Base-by-base conservation (phyloP, 2,888 invertebrate species). In the Amaurobius ferox region DNA sequence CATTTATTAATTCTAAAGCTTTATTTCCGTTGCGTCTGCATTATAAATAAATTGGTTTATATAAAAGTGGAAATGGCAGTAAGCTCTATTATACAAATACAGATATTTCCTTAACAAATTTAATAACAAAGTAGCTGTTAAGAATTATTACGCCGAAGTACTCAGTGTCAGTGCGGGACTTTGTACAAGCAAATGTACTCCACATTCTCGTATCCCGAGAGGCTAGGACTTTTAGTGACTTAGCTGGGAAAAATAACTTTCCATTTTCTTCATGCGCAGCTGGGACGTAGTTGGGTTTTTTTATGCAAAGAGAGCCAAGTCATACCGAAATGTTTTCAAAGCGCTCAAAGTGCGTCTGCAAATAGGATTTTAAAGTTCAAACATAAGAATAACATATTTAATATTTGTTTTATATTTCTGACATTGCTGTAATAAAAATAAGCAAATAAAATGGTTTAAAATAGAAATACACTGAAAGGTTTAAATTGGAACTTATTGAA, bases 181-280 rank as follows among this genome's bases (percentile, higher is more conserved):
- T 19, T 0, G 11, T 16, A 32, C 19, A 19, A 32, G 30, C 48
- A 19, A 32, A 55, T 30, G 72, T 55, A 61, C 44, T 72, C 32
- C 19, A 71, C 16, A 30, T 23, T 55, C 19, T 44, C 32, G 40
- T 66, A 35, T 32, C 77, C 67, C 66, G 1, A 26, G 77, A 77
- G 67, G 39, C 13, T 19, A 35, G 55, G 67, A 77, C 40, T 55
- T 77, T 48, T 48, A 67, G 48, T 40, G 77, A 55, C 29, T 77
- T 77, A 26, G 48, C 19, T 1, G 26, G 48, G 40, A 35, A 77
- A 77, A 77, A 77, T 77, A 77, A 67, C 67, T 26, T 64, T 71
- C 71, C 29, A 62, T 74, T 74, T 40, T 23, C 64, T 11, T 1
- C 2, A n/a, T 11, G 26, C 19, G n/a, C 32, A 67, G 28, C 55